Evolutionary conservation across 1,140 invertebrate genomes (phyloP).

Genomic region (Penaeus indicus): DNA sequence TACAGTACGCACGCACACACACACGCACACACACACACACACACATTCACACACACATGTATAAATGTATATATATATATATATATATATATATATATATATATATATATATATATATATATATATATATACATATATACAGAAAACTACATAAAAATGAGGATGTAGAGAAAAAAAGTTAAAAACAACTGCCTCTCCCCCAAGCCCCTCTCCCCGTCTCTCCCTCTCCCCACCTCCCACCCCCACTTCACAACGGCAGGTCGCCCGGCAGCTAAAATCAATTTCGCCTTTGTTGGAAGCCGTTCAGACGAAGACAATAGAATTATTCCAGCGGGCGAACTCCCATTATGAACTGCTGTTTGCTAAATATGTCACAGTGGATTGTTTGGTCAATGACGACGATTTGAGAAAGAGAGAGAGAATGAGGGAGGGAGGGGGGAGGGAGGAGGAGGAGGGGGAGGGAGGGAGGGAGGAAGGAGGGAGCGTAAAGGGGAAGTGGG

Average conservation of each 20-base stretch:
- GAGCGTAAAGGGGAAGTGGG: not conserved
- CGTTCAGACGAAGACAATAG: slow-evolving; percentile 54
- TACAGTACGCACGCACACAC: too few species aligned
- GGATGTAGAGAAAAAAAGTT: too few species aligned
- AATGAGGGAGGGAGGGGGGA: not conserved
- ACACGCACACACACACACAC: too few species aligned
- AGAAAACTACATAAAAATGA: too few species aligned
- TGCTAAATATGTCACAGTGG: slow-evolving; percentile 41
- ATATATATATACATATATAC: too few species aligned
- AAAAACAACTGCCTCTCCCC: too few species aligned
- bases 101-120: too few species aligned
- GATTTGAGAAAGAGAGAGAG: slow-evolving; percentile 1
- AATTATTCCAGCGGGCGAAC: slow-evolving; percentile 40
- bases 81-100: too few species aligned
- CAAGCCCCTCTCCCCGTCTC: too few species aligned
- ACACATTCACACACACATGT: too few species aligned
- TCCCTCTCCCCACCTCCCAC: not conserved
- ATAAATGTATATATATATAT: too few species aligned
- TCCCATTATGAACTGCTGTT: slow-evolving; percentile 42
- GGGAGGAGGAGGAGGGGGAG: not conserved
- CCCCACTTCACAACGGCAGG: not conserved
- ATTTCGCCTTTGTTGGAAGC: slow-evolving; percentile 37
- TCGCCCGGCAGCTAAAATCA: not conserved
- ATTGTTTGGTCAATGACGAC: slow-evolving; percentile 37
- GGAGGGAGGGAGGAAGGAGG: not conserved